phyloP scores from a whole-genome alignment of 1,140 invertebrate species.

The Dreissena rostriformis region DNA sequence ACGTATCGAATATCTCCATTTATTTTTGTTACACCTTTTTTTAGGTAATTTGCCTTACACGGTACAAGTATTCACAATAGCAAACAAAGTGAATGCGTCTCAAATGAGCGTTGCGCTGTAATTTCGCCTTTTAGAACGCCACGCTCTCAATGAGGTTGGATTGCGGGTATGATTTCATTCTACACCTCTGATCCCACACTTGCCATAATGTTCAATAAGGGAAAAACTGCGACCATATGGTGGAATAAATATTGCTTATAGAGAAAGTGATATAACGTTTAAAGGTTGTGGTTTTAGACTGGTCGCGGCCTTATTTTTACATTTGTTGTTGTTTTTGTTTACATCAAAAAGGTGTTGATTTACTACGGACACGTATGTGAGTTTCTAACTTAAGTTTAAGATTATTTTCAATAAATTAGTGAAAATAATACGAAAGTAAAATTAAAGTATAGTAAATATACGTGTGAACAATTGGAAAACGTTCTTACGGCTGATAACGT shows the following conservation, averaged over 20 bases:
- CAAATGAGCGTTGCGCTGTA: not conserved
- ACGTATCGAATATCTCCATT: not conserved
- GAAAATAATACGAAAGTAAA: too few species aligned
- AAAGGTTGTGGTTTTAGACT: not conserved
- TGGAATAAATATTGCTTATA: not conserved
- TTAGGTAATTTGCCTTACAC: not conserved
- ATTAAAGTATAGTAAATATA: too few species aligned
- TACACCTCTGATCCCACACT: not conserved
- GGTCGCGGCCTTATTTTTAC: not conserved
- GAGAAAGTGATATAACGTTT: not conserved
- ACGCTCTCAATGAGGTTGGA: not conserved
- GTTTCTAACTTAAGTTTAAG: too few species aligned
- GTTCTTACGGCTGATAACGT: too few species aligned
- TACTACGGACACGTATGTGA: too few species aligned
- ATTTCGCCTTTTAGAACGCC: not conserved
- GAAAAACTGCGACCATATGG: not conserved
- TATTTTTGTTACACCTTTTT: conserved; percentile 2
- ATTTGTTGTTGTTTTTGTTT: not conserved
- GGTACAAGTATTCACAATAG: not conserved
- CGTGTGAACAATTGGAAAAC: too few species aligned
- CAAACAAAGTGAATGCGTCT: not conserved
- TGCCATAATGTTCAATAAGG: not conserved
- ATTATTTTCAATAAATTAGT: too few species aligned
- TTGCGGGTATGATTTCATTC: not conserved
- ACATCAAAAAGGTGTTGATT: too few species aligned